A percentile compares a stretch with the other conserved stretches of the same genome.
Evolutionary conservation across 1,140 invertebrate genomes (phyloP).

Genomic region (Zeugodacus cucurbitae): DNA sequence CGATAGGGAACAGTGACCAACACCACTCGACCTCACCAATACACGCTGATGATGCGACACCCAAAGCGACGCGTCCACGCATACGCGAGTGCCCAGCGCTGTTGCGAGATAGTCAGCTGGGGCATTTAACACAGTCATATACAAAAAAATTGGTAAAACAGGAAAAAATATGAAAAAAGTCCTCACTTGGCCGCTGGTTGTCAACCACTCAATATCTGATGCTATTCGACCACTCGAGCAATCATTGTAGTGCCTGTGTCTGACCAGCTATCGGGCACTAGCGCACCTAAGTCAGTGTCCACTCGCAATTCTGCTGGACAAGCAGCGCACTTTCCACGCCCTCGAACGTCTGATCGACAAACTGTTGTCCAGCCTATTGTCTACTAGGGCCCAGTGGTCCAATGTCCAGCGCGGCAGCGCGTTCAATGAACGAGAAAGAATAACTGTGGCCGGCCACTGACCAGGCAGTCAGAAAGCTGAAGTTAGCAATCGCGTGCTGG

Average conservation of each 20-base stretch:
- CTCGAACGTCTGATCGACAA: background rate
- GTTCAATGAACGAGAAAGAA: slow-evolving; percentile 50
- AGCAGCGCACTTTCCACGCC: background rate
- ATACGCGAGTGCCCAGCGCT: background rate
- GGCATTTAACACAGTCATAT: background rate
- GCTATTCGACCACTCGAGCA: background rate
- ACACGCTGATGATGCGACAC: background rate
- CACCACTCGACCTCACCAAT: background rate
- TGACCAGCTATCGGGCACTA: background rate
- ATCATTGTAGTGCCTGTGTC: background rate
- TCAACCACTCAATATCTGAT: background rate
- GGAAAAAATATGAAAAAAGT: background rate
- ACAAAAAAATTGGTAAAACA: background rate
- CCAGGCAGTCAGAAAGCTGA: slow-evolving; percentile 64
- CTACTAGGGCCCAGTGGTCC: background rate
- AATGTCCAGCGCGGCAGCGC: slow-evolving; percentile 29
- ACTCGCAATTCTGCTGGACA: background rate
- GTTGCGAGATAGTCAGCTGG: background rate
- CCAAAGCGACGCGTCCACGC: background rate
- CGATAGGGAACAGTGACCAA: background rate
- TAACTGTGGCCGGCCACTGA: slow-evolving; percentile 64
- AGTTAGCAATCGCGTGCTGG: slow-evolving; percentile 53
- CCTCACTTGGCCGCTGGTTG: background rate
- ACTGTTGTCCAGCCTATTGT: slow-evolving; percentile 7
- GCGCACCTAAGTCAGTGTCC: background rate